Percentiles rank a stretch among this genome's conserved stretches.
Conservation (phyloP, 2,113 vertebrate species). For the Dryoscopus gambensis region DNA sequence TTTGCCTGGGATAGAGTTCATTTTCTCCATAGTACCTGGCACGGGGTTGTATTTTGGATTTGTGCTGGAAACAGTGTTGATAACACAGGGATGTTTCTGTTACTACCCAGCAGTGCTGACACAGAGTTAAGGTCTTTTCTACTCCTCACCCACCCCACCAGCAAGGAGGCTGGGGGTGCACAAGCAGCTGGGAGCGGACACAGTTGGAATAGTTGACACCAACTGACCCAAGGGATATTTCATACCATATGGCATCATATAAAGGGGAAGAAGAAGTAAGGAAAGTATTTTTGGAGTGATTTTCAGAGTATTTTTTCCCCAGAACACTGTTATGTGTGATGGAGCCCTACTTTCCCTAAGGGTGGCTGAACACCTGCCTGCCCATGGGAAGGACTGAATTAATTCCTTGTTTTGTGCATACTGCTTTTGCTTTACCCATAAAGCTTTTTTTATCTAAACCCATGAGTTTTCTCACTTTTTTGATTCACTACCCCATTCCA, state of each 20-base stretch:
- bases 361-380: background rate
- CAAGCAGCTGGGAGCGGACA: background rate
- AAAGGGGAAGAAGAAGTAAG: background rate
- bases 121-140: background rate
- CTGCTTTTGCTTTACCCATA: background rate
- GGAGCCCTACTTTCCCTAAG: background rate
- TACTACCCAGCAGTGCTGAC: background rate
- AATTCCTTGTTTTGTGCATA: background rate
- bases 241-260: background rate
- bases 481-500: background rate
- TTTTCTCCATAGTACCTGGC: background rate
- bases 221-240: background rate
- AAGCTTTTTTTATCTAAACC: background rate
- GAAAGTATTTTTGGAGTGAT: background rate
- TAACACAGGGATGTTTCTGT: background rate
- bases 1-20: background rate
- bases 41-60: background rate
- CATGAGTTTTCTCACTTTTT: background rate
- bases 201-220: background rate
- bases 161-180: background rate
- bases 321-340: fast-evolving
- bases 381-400: background rate
- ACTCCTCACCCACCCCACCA: background rate
- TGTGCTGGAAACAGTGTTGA: background rate
- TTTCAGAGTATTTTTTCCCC: background rate